Conservation (phyloP, 2,888 invertebrate genomes). For the Lobophora halterata region DNA sequence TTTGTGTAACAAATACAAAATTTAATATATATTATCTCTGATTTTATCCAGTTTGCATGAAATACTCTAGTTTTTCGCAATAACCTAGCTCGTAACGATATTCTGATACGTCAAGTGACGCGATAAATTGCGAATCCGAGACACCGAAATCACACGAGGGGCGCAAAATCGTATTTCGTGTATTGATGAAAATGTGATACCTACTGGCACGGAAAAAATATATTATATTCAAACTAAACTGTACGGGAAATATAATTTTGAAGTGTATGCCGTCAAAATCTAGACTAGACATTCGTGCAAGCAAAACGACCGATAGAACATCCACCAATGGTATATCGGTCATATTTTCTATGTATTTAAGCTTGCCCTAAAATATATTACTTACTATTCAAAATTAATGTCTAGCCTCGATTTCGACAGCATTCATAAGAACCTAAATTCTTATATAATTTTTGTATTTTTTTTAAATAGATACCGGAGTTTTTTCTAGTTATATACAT, state of each 20-base stretch:
- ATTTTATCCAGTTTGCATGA: constrained; percentile 1
- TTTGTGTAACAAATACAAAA: not conserved
- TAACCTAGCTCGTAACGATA: constrained; percentile 10
- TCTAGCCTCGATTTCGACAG: too few relatives aligned
- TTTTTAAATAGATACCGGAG: too few relatives aligned
- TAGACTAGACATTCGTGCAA: too few relatives aligned
- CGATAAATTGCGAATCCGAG: constrained; percentile 31
- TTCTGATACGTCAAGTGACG: constrained; percentile 11
- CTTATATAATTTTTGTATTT: too few relatives aligned
- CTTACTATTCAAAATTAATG: too few relatives aligned
- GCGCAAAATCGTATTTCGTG: constrained; percentile 19
- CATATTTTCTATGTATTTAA: too few relatives aligned
- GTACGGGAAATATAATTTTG: not conserved
- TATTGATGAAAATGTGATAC: constrained; percentile 14
- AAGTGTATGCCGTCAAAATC: not conserved
- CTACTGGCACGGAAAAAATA: not conserved
- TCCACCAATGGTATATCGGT: too few relatives aligned
- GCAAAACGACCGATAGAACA: too few relatives aligned
- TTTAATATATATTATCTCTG: constrained; percentile 1
- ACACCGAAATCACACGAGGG: constrained; percentile 24
- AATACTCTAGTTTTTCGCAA: constrained; percentile 1
- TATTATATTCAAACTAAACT: too few relatives aligned
- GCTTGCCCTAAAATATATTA: too few relatives aligned
- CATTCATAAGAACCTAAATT: too few relatives aligned
- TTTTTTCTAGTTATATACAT: too few relatives aligned